Evolutionary conservation across 2,797 vertebrate genomes (phyloP).

Genomic region (Arvicola amphibius): DNA sequence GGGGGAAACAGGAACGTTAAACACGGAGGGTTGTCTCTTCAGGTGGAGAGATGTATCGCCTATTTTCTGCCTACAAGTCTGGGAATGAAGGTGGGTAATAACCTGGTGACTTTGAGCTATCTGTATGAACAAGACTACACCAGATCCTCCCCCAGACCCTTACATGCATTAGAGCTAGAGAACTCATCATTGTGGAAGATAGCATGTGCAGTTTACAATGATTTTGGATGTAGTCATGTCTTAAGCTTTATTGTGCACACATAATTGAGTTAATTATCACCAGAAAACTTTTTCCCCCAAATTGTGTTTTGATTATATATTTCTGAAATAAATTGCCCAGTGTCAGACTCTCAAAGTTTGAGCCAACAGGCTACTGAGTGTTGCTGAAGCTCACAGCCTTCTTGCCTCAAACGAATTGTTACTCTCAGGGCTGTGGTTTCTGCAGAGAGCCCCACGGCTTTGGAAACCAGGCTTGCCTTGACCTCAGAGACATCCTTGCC

Average conservation of each 20-base stretch:
- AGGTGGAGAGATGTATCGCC: background rate
- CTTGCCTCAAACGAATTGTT: background rate
- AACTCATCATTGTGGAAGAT: background rate
- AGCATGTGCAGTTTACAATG: background rate
- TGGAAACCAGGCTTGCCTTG: background rate
- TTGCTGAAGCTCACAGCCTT: background rate
- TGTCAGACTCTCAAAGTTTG: background rate
- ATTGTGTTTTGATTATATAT: background rate
- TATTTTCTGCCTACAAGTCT: background rate
- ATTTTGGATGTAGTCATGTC: background rate
- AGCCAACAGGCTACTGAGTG: background rate
- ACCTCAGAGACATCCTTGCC: background rate
- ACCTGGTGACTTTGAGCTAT: background rate
- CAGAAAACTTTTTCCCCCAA: background rate
- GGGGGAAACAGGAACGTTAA: background rate
- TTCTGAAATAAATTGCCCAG: background rate
- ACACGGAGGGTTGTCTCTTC: background rate
- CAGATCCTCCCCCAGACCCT: no score
- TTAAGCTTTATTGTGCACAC: background rate
- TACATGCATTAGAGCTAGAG: background rate
- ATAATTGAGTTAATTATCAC: background rate
- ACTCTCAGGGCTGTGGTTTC: background rate
- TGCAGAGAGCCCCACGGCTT: background rate
- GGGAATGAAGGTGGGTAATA: background rate
- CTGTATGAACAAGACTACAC: background rate